Base-by-base conservation (phyloP, 2,797 vertebrate genomes). In the Dendrocincla tyrannina region DNA sequence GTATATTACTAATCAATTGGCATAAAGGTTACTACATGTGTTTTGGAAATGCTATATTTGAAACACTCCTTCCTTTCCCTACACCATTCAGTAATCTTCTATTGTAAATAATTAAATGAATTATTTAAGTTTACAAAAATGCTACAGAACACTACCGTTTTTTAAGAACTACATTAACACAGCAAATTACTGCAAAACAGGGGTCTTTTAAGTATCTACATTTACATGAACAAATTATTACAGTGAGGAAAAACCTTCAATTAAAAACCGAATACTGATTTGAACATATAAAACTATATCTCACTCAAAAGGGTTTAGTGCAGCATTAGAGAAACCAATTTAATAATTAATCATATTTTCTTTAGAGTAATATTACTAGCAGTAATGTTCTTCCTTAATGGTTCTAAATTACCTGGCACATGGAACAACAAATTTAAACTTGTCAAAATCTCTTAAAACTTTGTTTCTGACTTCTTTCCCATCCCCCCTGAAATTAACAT, bases 331-430 rank as follows among this genome's bases (percentile, higher is more conserved):
- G 66, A 95, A 95, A 85, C 17, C 1, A 5, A 74, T 83, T 96
- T 90, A 96, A 96, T 94, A 89, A 96, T 96, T 93, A 87, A 95
- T 88, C 47, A 42, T 76, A 93, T 93, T 95, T 96, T 92, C 64
- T 95, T 93, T 60, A 93, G 18, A 93, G 66, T 87, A 96, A 58
- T 76, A 89, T 56, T 91, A 91, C 84, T 89, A 93, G 30, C 68
- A 93, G 56, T 82, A 88, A 87, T 75, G 75, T 60, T 96, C 79
- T 91, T 79, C 47, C 62, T 88, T 94, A 84, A 95, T 94, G 88
- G 85, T 60, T 95, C 95, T 94, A 74, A 91, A 92, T 85, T 77
- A 92, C 81, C 62, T 66, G 47, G 78, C 25, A 47, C 0, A n/a
- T 0, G 0, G 15, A 44, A 42, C 22, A 39, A 32, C 68, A 46